Percentiles rank a stretch among this genome's conserved stretches.
These are phyloP conservation scores for Lagodon rhomboides DNA, from an alignment of 2,797 vertebrate genomes.

Conservation along the genomic window DNA sequence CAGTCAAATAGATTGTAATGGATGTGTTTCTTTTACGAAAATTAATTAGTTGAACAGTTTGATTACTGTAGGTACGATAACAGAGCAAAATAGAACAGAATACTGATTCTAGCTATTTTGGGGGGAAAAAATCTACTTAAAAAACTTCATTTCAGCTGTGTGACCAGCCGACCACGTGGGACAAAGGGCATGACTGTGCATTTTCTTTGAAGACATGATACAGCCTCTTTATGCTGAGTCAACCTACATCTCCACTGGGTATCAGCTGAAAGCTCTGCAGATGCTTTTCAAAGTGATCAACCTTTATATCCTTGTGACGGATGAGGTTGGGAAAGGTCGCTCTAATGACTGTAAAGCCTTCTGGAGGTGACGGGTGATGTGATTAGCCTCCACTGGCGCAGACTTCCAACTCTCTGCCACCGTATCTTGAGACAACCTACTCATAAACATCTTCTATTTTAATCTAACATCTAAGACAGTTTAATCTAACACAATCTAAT, in stretches of 20 bases:
- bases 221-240: constrained; percentile 25
- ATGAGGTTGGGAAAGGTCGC: constrained; percentile 5
- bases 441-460: no score
- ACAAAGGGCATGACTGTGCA: constrained; percentile 41
- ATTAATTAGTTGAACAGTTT: neutral
- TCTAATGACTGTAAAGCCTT: neutral
- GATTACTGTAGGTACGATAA: neutral
- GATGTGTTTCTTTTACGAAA: neutral
- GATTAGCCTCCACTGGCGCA: neutral
- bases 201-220: constrained; percentile 4
- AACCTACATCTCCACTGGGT: neutral
- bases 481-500: no score
- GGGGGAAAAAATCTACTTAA: no score
- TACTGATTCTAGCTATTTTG: no score
- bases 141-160: no score
- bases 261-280: neutral
- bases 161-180: neutral
- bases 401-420: neutral
- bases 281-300: neutral
- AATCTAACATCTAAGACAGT: no score
- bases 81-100: neutral
- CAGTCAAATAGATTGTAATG: neutral
- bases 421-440: neutral
- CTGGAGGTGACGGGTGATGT: neutral
- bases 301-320: neutral